A percentile compares a stretch with the other conserved stretches of the same genome.
These are phyloP conservation scores for Gila orcuttii DNA, from an alignment of 2,113 vertebrate genomes.

Conservation along the genomic window DNA sequence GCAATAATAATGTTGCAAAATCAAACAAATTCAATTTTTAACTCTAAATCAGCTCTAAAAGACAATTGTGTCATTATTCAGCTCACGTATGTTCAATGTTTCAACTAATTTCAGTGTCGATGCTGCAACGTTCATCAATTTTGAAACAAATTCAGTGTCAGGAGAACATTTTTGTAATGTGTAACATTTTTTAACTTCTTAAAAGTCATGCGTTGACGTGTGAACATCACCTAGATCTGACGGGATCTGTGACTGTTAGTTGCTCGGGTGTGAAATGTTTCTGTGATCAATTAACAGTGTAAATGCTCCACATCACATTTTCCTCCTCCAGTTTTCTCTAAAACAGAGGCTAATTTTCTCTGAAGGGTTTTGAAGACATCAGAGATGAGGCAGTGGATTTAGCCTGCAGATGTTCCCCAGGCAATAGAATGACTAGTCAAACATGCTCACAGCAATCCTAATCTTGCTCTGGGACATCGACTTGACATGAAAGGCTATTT, in stretches of 20 bases:
- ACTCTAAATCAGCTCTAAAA: not conserved
- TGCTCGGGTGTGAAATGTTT: constrained; percentile 45
- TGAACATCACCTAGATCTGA: not conserved
- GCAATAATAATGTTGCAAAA: too few relatives aligned
- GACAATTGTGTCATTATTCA: not conserved
- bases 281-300: constrained; percentile 41
- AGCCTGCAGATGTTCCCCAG: constrained; percentile 84
- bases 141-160: not conserved
- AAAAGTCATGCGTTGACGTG: constrained; percentile 33
- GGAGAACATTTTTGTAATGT: not conserved
- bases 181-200: not conserved
- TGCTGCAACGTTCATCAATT: not conserved
- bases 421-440: constrained; percentile 80
- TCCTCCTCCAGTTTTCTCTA: constrained; percentile 62
- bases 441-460: constrained; percentile 81
- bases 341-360: constrained; percentile 75
- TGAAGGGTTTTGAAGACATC: constrained; percentile 77
- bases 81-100: not conserved
- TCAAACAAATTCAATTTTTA: too few relatives aligned
- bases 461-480: constrained; percentile 82
- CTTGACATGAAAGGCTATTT: constrained; percentile 81
- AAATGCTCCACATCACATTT: constrained; percentile 49
- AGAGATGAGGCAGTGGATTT: constrained; percentile 79
- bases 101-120: not conserved
- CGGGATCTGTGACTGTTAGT: constrained; percentile 1